A percentile compares a stretch with the other conserved stretches of the same genome.
Evolutionary conservation across 2,888 invertebrate species (phyloP).

Genomic region (Eristalinus sepulchralis): DNA sequence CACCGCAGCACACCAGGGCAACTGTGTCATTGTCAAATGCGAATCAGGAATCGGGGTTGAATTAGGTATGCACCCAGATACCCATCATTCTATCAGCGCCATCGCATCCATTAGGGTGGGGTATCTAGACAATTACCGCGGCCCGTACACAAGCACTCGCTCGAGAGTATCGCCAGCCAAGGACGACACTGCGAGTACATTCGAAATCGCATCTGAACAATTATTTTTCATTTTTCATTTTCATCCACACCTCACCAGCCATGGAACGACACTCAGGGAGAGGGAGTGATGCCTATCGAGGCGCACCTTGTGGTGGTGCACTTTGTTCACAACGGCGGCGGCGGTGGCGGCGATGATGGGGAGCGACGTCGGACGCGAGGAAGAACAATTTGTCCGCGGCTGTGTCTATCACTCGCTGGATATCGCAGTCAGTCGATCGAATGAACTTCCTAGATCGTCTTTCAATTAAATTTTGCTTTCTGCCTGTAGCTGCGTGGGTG

Average conservation of each 20-base stretch:
- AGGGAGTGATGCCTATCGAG: constrained; percentile 53
- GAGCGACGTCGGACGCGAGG: constrained; percentile 26
- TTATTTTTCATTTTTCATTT: constrained; percentile 70
- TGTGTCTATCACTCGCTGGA: constrained; percentile 57
- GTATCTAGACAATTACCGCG: constrained; percentile 58
- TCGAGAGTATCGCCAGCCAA: constrained; percentile 33
- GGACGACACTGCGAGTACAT: constrained; percentile 42
- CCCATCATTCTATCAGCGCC: constrained; percentile 61
- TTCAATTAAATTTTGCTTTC: constrained; percentile 62
- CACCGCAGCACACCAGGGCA: neutral
- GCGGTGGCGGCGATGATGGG: neutral
- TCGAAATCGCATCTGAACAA: constrained; percentile 65
- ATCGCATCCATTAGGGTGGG: constrained; percentile 56
- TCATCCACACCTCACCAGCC: constrained; percentile 66
- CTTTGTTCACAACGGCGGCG: constrained; percentile 3
- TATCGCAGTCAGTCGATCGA: constrained; percentile 61
- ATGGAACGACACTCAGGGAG: constrained; percentile 30
- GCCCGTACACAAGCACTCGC: neutral
- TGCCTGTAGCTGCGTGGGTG: constrained; percentile 43
- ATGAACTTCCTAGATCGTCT: constrained; percentile 69
- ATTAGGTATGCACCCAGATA: constrained; percentile 29
- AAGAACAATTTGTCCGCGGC: constrained; percentile 67
- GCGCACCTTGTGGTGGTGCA: constrained; percentile 56
- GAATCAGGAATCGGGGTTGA: constrained; percentile 69
- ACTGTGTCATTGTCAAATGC: constrained; percentile 70